Evolutionary conservation across 2,797 vertebrate genomes (phyloP).

Genomic region (Mormyrus proboscirostris): DNA sequence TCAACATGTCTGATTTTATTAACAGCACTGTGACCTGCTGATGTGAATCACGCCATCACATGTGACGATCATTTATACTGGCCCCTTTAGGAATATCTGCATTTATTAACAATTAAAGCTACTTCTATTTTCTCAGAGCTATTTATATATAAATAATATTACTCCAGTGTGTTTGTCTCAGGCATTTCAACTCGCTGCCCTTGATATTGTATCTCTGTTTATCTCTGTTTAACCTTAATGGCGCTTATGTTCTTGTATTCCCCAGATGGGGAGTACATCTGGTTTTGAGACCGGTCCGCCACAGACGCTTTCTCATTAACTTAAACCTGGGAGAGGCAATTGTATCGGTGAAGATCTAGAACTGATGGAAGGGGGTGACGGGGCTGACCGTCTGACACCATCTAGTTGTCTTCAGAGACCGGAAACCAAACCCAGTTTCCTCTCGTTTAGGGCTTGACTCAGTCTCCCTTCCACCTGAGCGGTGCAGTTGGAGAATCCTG

Average conservation of each 20-base stretch:
- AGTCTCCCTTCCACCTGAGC: background rate
- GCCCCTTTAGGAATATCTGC: conserved; percentile 47
- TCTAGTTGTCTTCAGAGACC: background rate
- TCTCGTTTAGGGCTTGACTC: background rate
- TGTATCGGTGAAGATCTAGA: background rate
- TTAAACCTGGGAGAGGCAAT: background rate
- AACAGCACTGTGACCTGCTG: conserved; percentile 33
- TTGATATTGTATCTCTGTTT: background rate
- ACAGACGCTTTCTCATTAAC: background rate
- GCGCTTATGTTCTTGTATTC: background rate
- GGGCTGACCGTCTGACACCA: background rate
- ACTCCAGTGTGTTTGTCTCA: background rate
- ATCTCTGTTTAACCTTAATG: background rate
- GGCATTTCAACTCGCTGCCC: background rate
- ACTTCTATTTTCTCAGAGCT: background rate
- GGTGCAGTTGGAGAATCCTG: background rate
- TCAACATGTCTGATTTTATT: conserved; percentile 45
- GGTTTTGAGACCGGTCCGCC: background rate
- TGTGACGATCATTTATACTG: conserved; percentile 36
- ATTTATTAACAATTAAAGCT: background rate
- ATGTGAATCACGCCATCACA: conserved; percentile 38
- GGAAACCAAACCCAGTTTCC: background rate
- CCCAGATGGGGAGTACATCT: background rate
- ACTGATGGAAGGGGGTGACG: background rate
- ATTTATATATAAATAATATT: background rate